Conservation (phyloP, 2,113 vertebrate species). For the Rhynchomys soricoides region DNA sequence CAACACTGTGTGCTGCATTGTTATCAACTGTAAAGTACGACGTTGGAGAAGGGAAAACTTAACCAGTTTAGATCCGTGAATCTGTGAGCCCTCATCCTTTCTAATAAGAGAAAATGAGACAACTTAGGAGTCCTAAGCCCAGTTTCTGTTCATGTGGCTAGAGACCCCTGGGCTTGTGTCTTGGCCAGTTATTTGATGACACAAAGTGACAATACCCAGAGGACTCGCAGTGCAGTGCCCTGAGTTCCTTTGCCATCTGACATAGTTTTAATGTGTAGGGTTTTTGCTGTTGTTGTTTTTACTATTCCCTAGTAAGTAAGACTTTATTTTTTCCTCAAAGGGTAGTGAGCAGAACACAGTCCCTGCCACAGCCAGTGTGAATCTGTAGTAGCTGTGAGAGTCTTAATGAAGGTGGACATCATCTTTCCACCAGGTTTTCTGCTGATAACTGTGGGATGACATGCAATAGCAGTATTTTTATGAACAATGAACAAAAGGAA, state of each 20-base stretch:
- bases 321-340: conserved; percentile 7
- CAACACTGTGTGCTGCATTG: conserved; percentile 9
- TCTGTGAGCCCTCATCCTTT: neutral
- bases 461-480: conserved; percentile 35
- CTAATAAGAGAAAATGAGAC: neutral
- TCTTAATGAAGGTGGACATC: neutral
- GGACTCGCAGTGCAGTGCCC: neutral
- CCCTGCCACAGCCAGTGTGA: neutral
- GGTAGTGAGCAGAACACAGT: conserved; percentile 17
- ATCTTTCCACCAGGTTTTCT: conserved; percentile 41
- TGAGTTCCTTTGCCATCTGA: neutral
- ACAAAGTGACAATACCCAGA: neutral
- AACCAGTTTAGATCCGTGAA: conserved; percentile 7
- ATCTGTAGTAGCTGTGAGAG: neutral
- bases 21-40: conserved; percentile 48
- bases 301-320: neutral
- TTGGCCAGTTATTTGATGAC: conserved; percentile 39
- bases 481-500: neutral
- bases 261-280: neutral
- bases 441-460: neutral
- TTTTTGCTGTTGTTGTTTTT: neutral
- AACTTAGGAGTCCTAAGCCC: neutral
- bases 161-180: neutral
- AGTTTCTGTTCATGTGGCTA: neutral
- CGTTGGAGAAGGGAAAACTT: neutral